Percentiles rank a stretch among this genome's conserved stretches.
Conservation (phyloP, 2,113 vertebrate genomes). For the Peucedramus taeniatus region DNA sequence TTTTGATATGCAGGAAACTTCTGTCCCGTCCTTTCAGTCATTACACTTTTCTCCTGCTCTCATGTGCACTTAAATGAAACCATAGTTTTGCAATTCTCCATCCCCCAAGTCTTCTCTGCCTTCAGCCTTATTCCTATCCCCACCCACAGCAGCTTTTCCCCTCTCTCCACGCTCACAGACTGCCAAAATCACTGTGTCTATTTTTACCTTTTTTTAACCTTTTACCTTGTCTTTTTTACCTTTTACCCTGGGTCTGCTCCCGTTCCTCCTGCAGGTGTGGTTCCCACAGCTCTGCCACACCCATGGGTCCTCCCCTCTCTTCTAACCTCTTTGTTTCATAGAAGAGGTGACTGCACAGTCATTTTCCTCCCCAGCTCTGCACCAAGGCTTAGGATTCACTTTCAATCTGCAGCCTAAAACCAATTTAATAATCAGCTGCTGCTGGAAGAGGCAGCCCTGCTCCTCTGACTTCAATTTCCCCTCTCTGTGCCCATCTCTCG, state of each 20-base stretch:
- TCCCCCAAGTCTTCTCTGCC: background rate
- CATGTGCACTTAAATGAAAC: background rate
- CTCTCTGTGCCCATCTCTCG: background rate
- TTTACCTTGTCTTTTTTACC: too few species aligned
- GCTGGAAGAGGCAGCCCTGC: background rate
- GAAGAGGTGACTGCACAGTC: background rate
- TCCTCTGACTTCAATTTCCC: background rate
- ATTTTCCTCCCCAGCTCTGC: background rate
- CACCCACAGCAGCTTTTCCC: background rate
- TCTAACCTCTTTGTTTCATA: background rate
- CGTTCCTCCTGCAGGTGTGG: background rate
- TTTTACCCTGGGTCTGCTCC: background rate
- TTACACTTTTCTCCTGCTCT: background rate
- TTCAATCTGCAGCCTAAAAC: background rate
- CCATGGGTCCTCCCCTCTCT: background rate
- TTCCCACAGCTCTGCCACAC: background rate
- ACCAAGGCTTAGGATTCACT: background rate
- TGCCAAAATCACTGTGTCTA: background rate
- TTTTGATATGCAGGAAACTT: background rate
- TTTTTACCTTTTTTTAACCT: too few species aligned
- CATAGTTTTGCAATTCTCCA: background rate
- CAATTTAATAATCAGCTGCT: background rate
- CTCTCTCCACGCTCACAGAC: fast-evolving
- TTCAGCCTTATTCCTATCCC: background rate
- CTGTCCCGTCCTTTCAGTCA: background rate